Evolutionary conservation across 1,140 invertebrate species (phyloP), one percentile per base, ranked within the genome.

Genomic region (Papilio xuthus): DNA sequence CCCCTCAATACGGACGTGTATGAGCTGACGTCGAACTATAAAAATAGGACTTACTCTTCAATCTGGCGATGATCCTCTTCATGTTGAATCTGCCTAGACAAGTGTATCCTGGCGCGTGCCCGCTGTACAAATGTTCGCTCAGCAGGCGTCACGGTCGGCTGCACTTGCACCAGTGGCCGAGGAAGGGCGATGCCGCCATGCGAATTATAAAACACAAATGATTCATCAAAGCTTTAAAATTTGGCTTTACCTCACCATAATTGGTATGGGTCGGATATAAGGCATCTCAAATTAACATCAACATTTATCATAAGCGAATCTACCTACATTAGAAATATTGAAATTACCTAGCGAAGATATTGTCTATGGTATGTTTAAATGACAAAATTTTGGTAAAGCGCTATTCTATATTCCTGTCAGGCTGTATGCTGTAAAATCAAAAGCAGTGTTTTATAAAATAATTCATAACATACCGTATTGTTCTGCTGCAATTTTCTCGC

Each of bases 21-120:
- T 44, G 42, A 44, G 44, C 8, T n/a, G 18, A 53, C 50, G 0
- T 20, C 13, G 13, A 4, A 20, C 7, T 53, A 53, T n/a, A 53
- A 53, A 53, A 53, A 20, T 20, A 15, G 47, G 78, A 92, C 91
- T 92, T 60, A 93, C 91, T 92, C 47, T 83, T 85, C 23, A 91
- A 75, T 79, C 81, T 90, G 69, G 81, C 84, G 72, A 93, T 80
- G 82, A 90, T 84, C 76, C 84, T 90, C 86, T 88, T 91, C 91
- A 93, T 93, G 78, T 41, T 79, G 23, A 32, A 56, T 12, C 47
- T 75, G 10, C 26, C 69, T 80, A 53, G 79, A 79, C 87, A 92
- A 88, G 89, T 91, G 89, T 84, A 78, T 72, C 72, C 79, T 80
- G 86, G 87, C 89, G 89, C 88, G 89, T 89, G 90, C 84, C 32